phyloP scores from a whole-genome alignment of 2,113 vertebrate species.

The Pseudolaguvia tuberculata region DNA sequence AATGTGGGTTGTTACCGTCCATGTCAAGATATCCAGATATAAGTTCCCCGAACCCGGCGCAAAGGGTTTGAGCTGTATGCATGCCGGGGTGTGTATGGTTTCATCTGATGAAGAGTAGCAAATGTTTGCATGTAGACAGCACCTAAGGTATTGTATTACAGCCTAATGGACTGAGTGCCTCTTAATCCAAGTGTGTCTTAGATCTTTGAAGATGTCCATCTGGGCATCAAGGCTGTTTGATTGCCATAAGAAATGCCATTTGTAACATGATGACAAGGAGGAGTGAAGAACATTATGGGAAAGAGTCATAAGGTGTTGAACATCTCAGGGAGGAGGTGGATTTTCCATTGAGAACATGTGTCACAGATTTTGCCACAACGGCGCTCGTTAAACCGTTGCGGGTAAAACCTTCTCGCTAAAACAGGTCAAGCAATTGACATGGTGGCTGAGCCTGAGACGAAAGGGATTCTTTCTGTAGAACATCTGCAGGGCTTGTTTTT shows the following conservation, averaged over 20 bases:
- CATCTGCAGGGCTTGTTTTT: constrained; percentile 51
- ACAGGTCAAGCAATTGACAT: constrained; percentile 53
- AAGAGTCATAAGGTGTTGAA: constrained; percentile 37
- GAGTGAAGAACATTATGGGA: constrained; percentile 24
- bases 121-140: constrained; percentile 15
- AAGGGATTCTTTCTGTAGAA: constrained; percentile 47
- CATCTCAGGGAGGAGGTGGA: constrained; percentile 32
- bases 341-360: constrained; percentile 53
- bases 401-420: constrained; percentile 47
- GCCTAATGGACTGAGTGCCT: constrained; percentile 11
- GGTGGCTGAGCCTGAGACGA: constrained; percentile 53
- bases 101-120: neutral
- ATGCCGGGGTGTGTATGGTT: neutral
- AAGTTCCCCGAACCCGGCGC: neutral
- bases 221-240: constrained; percentile 28
- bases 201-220: constrained; percentile 31
- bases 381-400: constrained; percentile 45
- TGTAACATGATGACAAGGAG: constrained; percentile 30
- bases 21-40: neutral
- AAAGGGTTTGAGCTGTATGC: neutral
- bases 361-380: constrained; percentile 49
- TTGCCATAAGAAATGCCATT: constrained; percentile 36
- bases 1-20: neutral
- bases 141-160: constrained; percentile 16
- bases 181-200: neutral